Conservation (phyloP, 2,888 invertebrate genomes). For the Protodeltote pygarga region DNA sequence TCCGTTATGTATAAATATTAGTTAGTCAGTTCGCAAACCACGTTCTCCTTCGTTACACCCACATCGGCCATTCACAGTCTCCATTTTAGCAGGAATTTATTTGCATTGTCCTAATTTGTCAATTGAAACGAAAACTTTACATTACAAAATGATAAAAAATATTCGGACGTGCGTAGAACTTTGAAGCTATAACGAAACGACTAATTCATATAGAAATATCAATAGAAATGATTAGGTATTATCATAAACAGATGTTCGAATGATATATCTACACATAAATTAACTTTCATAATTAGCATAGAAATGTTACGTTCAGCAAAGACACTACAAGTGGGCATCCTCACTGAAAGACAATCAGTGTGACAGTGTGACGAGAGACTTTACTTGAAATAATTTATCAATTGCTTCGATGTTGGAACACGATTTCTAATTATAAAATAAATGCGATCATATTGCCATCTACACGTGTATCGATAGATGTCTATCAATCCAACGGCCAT, state of each 20-base stretch:
- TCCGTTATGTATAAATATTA: slow-evolving; percentile 36
- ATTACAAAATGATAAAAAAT: background rate
- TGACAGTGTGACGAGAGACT: slow-evolving; percentile 16
- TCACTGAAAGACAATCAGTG: slow-evolving; percentile 3
- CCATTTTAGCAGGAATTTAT: slow-evolving; percentile 36
- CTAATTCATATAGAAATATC: too few relatives aligned
- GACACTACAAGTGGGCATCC: slow-evolving; percentile 6
- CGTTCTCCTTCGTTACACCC: slow-evolving; percentile 58
- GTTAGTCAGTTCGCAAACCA: slow-evolving; percentile 40
- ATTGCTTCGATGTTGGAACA: slow-evolving; percentile 10
- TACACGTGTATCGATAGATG: slow-evolving; percentile 41
- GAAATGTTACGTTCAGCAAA: too few relatives aligned
- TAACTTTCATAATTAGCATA: too few relatives aligned
- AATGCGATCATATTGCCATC: slow-evolving; percentile 32
- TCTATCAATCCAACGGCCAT: slow-evolving; percentile 47
- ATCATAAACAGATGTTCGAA: too few relatives aligned
- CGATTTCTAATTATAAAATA: slow-evolving; percentile 44
- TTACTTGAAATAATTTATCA: slow-evolving; percentile 16
- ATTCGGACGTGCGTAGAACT: too few relatives aligned
- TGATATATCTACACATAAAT: too few relatives aligned
- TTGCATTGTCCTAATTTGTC: slow-evolving; percentile 39
- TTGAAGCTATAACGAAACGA: too few relatives aligned
- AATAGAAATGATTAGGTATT: too few relatives aligned
- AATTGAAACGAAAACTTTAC: slow-evolving; percentile 25
- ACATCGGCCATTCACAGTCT: slow-evolving; percentile 48